Evolutionary conservation across 2,113 vertebrate species (phyloP), one percentile per base, ranked within the genome.

Genomic region (Tamias sibiricus): DNA sequence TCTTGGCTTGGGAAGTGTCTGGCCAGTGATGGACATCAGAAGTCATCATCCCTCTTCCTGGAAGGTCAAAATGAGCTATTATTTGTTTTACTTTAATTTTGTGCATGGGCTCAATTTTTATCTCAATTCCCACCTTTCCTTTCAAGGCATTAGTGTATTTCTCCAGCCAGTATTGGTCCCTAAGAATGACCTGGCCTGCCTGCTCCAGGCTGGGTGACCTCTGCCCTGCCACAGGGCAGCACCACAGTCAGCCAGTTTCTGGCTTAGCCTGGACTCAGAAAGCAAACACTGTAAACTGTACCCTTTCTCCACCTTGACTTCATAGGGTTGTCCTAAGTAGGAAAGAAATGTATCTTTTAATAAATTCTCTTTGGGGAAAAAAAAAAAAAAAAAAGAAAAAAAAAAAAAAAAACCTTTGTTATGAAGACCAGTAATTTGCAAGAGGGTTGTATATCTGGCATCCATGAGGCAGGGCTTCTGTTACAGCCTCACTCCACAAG

Each of bases 401-500:
- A 44, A 44, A 44, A 44, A 44, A 47, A 49, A 49, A 49, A 49
- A 49, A 12, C n/a, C 4, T 74, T 30, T 28, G 40, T 19, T n/a
- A 42, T 35, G 3, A 14, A 1, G 1, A 85, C 2, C 17, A 69
- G 1, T 77, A 69, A 26, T 76, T 79, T 91, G 6, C 26, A 89
- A 68, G 28, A 24, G n/a, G 12, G 17, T 59, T 28, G 40, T 6
- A 24, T 0, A 30, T n/a, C 8, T 30, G 10, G 30, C 8, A 4
- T 8, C 9, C 19, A 57, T 6, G 17, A 80, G 5, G 1, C 24
- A 11, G 24, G n/a, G 54, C 17, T 86, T 8, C 9, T 3, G 2
- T 6, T 7, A 2, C 1, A 44, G 4, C 28, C 20, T 1, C 35
- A 1, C 0, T 11, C 44, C 35, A 4, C 1, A 6, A n/a, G n/a